Evolutionary conservation across 2,113 vertebrate species (phyloP).

Genomic region (Urocolius indicus): DNA sequence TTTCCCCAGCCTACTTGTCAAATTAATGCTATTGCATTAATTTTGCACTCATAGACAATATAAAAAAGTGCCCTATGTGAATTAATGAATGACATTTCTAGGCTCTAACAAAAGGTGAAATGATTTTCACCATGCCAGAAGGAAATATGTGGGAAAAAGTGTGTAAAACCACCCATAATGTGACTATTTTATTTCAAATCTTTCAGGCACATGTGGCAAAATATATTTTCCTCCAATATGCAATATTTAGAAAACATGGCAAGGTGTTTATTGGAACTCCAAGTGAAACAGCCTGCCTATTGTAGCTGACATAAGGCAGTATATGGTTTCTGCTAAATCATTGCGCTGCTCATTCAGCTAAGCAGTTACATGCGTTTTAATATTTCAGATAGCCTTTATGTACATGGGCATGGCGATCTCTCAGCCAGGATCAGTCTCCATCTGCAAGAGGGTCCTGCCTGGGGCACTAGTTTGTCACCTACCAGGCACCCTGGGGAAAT

Average conservation of each 20-base stretch:
- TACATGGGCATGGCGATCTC: background rate
- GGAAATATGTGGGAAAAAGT: background rate
- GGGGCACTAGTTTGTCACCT: background rate
- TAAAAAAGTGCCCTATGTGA: background rate
- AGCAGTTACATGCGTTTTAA: background rate
- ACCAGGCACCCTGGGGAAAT: fast-evolving
- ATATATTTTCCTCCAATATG: background rate
- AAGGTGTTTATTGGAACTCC: background rate
- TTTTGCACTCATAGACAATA: background rate
- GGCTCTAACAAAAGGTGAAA: background rate
- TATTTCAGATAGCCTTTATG: background rate
- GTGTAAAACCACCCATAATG: background rate
- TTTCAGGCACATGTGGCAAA: background rate
- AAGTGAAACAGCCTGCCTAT: background rate
- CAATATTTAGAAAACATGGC: background rate
- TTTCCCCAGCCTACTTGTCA: background rate
- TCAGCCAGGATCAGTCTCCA: background rate
- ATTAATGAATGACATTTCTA: background rate
- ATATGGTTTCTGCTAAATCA: no score
- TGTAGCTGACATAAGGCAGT: no score
- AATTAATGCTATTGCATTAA: background rate
- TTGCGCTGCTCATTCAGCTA: background rate
- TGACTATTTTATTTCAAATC: background rate
- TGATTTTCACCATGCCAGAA: background rate
- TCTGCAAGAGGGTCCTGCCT: background rate